Evolutionary conservation across 2,797 vertebrate genomes (phyloP), one percentile per base, ranked within the genome.

Genomic region (Anableps anableps): DNA sequence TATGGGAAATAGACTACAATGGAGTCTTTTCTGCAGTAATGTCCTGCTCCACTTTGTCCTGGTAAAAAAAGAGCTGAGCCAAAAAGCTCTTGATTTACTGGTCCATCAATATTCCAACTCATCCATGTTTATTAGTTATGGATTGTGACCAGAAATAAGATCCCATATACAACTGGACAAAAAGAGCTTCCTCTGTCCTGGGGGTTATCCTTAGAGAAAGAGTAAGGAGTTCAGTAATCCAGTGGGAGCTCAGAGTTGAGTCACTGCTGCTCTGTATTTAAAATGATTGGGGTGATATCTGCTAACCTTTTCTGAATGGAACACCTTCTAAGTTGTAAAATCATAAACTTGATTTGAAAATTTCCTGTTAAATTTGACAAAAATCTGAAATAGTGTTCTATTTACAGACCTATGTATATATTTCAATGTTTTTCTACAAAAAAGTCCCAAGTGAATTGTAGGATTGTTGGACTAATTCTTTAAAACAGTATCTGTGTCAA

Each of bases 51-150:
- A 16, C n/a, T 16, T 60, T 60, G 55, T 60, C 5, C 55, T 16
- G 14, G 55, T 31, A 60, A 60, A 60, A 11, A 29, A 60, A 31
- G n/a, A 60, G 29, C n/a, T 14, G n/a, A 60, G n/a, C 55, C n/a
- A 60, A 55, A 4, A 23, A 55, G 53, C 53, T 55, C n/a, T 26
- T n/a, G 53, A 60, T 60, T 60, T 60, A 60, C 55, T 31, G 13
- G 55, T 60, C 55, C 55, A 31, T 60, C 29, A 60, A 31, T 60
- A 31, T 60, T 16, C n/a, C 55, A 29, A 31, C 55, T 60, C 29
- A 60, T 60, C 55, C 55, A 60, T 60, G 55, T 29, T 60, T 60
- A 60, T 60, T 60, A 60, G n/a, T 23, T 60, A 16, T 60, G 55
- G 55, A 31, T 29, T 26, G 14, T 60, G 55, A 60, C n/a, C 55